phyloP scores from a whole-genome alignment of 2,113 vertebrate species.

The Hystrix cristata region DNA sequence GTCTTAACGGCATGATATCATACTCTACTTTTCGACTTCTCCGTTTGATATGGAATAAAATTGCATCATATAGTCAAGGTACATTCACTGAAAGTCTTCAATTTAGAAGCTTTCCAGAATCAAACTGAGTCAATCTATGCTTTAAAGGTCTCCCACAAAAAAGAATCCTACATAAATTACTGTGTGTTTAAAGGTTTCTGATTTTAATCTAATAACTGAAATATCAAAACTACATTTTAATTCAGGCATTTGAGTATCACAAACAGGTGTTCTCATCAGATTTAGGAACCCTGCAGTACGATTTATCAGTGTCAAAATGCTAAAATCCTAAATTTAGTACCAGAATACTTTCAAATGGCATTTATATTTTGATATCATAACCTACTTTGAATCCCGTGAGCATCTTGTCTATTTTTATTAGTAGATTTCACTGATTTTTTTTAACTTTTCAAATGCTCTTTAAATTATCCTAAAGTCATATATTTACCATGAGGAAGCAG shows the following conservation, averaged over 20 bases:
- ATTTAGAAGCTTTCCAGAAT: constrained; percentile 85
- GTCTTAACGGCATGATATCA: constrained; percentile 87
- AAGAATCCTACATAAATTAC: constrained; percentile 83
- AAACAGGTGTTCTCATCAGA: constrained; percentile 84
- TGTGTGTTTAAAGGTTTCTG: constrained; percentile 82
- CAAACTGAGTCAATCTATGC: constrained; percentile 83
- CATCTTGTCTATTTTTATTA: constrained; percentile 79
- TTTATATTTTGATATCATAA: constrained; percentile 83
- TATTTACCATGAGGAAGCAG: constrained; percentile 77
- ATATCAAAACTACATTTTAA: constrained; percentile 81
- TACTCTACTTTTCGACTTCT: constrained; percentile 83
- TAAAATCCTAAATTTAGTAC: constrained; percentile 74
- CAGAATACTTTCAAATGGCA: constrained; percentile 78
- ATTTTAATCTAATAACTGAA: constrained; percentile 87
- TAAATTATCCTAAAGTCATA: constrained; percentile 72
- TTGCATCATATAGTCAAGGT: constrained; percentile 75
- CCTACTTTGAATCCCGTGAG: constrained; percentile 76
- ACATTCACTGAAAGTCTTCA: constrained; percentile 83
- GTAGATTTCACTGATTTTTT: constrained; percentile 69
- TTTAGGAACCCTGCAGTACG: constrained; percentile 78
- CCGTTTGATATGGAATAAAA: constrained; percentile 86
- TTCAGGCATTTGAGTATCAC: constrained; percentile 78
- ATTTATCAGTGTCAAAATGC: constrained; percentile 81
- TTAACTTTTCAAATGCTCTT: constrained; percentile 55
- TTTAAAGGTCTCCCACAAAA: constrained; percentile 75